phyloP scores from a whole-genome alignment of 2,888 invertebrate species.

The Lottia gigantea region DNA sequence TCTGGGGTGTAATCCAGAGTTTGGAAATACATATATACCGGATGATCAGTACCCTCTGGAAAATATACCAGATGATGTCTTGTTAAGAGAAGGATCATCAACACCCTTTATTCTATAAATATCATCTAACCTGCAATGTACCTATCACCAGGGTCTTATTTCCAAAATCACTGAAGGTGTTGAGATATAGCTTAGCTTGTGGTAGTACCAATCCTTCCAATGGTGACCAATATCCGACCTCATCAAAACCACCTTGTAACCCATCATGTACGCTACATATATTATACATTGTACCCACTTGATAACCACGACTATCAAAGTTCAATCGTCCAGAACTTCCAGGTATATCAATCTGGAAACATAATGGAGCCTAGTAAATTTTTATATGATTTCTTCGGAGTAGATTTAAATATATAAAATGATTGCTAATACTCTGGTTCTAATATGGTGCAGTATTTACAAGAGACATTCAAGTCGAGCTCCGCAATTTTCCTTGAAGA shows the following conservation, averaged over 20 bases:
- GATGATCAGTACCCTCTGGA: no score
- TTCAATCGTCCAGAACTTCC: not conserved
- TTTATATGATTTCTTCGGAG: no score
- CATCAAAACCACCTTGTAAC: not conserved
- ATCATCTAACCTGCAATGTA: conserved; percentile 11
- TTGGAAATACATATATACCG: no score
- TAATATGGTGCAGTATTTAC: no score
- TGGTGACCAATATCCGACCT: conserved; percentile 15
- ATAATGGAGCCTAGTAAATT: no score
- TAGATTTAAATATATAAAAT: no score
- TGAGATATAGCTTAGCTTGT: conserved; percentile 13
- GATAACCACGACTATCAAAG: conserved; percentile 18
- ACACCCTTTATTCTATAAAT: not conserved
- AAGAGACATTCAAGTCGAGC: no score
- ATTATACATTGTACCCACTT: not conserved
- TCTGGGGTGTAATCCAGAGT: no score
- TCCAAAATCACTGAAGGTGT: conserved; percentile 22
- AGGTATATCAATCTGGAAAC: not conserved
- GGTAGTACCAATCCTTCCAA: conserved; percentile 12
- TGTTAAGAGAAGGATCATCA: no score
- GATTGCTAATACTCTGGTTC: no score
- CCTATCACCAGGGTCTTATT: conserved; percentile 18
- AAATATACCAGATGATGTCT: no score
- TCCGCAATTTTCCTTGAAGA: no score
- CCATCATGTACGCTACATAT: conserved; percentile 17